Percentiles rank a stretch among this genome's conserved stretches.
These are phyloP conservation scores for Takifugu bimaculatus DNA, from an alignment of 2,113 vertebrate species.

Conservation along the genomic window DNA sequence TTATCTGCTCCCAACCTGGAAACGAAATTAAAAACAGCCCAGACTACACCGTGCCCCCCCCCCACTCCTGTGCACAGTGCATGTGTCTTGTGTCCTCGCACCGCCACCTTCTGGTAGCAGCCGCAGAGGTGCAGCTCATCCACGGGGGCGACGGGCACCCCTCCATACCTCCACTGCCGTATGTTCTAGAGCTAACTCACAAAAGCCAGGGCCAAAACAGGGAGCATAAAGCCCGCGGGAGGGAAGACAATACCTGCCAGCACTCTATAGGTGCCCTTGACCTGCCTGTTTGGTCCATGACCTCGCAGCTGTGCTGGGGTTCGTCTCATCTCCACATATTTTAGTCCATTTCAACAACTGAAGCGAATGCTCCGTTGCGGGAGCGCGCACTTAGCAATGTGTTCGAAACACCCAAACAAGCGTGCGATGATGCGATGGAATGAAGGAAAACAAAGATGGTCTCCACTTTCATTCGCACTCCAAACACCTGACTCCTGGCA, in stretches of 20 bases:
- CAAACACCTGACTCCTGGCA: neutral
- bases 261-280: conserved; percentile 36
- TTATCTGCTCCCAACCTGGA: conserved; percentile 21
- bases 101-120: conserved; percentile 37
- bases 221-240: conserved; percentile 43
- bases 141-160: neutral
- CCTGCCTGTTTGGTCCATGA: conserved; percentile 21
- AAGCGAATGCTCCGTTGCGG: neutral
- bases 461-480: neutral
- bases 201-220: conserved; percentile 36
- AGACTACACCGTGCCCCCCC: neutral
- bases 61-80: neutral
- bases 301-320: conserved; percentile 30
- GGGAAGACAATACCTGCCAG: conserved; percentile 38
- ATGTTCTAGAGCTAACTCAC: conserved; percentile 60
- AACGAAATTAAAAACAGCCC: neutral
- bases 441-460: neutral
- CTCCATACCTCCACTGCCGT: conserved; percentile 25
- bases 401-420: neutral
- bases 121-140: conserved; percentile 5
- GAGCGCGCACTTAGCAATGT: neutral
- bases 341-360: conserved; percentile 12
- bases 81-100: conserved; percentile 20
- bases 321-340: conserved; percentile 31
- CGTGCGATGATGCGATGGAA: neutral